Conservation (phyloP, 92 coral and sea anemone species). For the Paramuricea clavata region DNA sequence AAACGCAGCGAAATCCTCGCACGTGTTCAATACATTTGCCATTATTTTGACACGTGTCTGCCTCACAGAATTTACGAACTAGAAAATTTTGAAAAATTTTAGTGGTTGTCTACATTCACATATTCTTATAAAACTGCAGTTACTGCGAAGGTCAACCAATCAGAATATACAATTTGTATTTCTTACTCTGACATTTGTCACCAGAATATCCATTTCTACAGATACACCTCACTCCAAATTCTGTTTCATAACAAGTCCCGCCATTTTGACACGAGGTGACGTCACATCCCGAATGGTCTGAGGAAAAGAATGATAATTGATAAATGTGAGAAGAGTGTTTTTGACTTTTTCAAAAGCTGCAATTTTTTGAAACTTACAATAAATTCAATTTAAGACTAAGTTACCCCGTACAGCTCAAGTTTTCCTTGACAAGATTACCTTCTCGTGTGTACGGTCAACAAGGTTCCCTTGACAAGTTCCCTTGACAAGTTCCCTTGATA, state of each 20-base stretch:
- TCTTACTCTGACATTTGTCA: conserved; percentile 84
- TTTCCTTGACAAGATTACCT: no score
- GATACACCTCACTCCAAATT: conserved; percentile 82
- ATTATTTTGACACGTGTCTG: conserved; percentile 88
- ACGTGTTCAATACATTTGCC: conserved; percentile 92
- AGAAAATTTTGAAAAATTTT: background rate
- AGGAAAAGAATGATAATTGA: background rate
- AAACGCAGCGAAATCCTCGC: conserved; percentile 89
- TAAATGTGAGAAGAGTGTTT: no score
- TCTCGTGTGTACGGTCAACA: no score
- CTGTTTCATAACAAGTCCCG: conserved; percentile 92
- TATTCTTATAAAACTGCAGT: no score
- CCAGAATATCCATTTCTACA: conserved; percentile 86
- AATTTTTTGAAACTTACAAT: no score
- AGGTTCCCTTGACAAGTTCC: no score
- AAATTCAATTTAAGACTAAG: no score
- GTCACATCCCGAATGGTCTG: conserved; percentile 50
- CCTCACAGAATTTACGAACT: conserved; percentile 91
- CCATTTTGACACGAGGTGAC: conserved; percentile 78
- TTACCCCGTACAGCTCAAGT: no score
- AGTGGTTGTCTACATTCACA: background rate
- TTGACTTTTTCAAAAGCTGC: no score
- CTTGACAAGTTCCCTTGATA: no score
- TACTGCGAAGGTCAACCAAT: no score
- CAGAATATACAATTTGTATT: no score